These are phyloP conservation scores for Dugesia japonica DNA, from an alignment of 2,888 invertebrate genomes.

Conservation along the genomic window DNA sequence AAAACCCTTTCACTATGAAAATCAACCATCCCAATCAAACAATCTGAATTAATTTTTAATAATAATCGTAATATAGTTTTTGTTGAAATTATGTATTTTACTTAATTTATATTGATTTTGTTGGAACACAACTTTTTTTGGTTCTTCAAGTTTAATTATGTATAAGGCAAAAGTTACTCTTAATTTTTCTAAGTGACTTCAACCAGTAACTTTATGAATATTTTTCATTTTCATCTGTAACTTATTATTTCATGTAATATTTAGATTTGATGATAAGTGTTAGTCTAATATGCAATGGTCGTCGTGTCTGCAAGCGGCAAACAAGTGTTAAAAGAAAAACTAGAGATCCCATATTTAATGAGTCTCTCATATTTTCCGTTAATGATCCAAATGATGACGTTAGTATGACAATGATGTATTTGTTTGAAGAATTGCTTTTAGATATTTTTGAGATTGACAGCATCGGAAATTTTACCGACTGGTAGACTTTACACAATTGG, in stretches of 20 bases:
- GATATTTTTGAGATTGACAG: conserved; percentile 53
- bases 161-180: too few species aligned
- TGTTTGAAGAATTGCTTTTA: neutral
- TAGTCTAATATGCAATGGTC: conserved; percentile 63
- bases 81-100: too few species aligned
- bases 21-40: too few species aligned
- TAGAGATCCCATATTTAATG: conserved; percentile 64
- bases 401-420: conserved; percentile 36
- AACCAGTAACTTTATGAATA: too few species aligned
- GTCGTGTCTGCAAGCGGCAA: conserved; percentile 66
- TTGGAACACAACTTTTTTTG: too few species aligned
- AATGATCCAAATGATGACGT: conserved; percentile 60
- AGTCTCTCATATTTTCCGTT: conserved; percentile 67
- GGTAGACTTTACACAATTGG: conserved; percentile 58
- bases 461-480: conserved; percentile 50
- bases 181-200: too few species aligned
- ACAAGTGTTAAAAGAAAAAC: conserved; percentile 62
- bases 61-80: too few species aligned
- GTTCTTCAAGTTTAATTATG: too few species aligned
- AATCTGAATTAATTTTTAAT: too few species aligned
- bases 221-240: too few species aligned
- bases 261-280: conserved; percentile 65
- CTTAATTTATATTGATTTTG: too few species aligned
- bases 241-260: conserved; percentile 4
- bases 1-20: too few species aligned